A percentile compares a stretch with the other conserved stretches of the same genome.
These are phyloP conservation scores for Arrhamphus sclerolepis DNA, from an alignment of 2,797 vertebrate genomes.

Conservation along the genomic window DNA sequence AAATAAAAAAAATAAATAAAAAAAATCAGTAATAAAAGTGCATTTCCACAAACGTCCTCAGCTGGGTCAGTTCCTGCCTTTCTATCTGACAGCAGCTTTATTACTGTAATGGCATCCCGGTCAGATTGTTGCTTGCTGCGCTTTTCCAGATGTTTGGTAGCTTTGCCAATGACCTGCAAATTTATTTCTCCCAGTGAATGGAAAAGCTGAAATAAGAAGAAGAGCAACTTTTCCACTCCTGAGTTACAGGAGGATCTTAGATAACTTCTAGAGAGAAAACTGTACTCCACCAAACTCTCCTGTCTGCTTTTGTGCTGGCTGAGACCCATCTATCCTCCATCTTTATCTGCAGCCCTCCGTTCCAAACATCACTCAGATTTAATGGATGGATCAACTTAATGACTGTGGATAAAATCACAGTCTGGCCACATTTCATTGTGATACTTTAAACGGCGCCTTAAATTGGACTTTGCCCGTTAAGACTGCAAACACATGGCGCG, in stretches of 20 bases:
- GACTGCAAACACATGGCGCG: conserved; percentile 31
- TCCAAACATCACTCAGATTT: conserved; percentile 59
- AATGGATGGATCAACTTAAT: conserved; percentile 56
- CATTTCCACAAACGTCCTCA: too few species aligned
- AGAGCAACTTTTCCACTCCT: conserved; percentile 46
- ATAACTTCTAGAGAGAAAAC: conserved; percentile 50
- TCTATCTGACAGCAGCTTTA: conserved; percentile 23
- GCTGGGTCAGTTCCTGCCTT: not conserved
- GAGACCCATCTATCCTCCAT: conserved; percentile 29
- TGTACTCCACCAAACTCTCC: conserved; percentile 41
- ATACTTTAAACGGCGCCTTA: conserved; percentile 39
- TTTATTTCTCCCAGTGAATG: conserved; percentile 25
- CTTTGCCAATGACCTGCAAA: conserved; percentile 39
- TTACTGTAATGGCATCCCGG: conserved; percentile 24
- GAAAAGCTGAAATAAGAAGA: conserved; percentile 42
- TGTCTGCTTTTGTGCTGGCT: conserved; percentile 34
- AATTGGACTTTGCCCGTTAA: conserved; percentile 43
- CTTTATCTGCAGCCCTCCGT: conserved; percentile 50
- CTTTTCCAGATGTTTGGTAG: conserved; percentile 18
- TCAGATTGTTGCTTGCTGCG: conserved; percentile 18
- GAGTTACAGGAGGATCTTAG: conserved; percentile 58
- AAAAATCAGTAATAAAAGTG: not conserved
- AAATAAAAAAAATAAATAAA: not conserved
- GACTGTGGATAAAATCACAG: conserved; percentile 50
- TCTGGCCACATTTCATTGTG: conserved; percentile 43